These are phyloP conservation scores for Apotomis turbidana DNA, from an alignment of 2,888 invertebrate species.

Conservation along the genomic window DNA sequence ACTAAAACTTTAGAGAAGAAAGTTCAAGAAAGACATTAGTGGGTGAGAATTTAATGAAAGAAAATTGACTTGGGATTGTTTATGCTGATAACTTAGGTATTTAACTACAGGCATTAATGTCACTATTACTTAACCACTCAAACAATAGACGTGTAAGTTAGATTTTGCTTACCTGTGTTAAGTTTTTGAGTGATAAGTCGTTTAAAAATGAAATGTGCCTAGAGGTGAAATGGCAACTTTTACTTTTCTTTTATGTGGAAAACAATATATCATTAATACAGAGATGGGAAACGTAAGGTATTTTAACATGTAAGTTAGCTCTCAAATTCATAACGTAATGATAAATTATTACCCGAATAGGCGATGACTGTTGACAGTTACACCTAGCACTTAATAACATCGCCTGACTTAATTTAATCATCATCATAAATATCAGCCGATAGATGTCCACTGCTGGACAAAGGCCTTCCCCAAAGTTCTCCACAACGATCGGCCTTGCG, in stretches of 20 bases:
- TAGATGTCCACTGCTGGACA: too few species aligned
- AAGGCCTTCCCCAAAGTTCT: too few species aligned
- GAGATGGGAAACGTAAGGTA: too few species aligned
- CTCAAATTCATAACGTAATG: too few species aligned
- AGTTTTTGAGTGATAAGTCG: neutral
- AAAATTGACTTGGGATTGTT: conserved; percentile 1
- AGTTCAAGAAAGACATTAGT: conserved; percentile 41
- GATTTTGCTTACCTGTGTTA: neutral
- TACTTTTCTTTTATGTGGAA: conserved; percentile 13
- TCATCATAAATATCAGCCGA: too few species aligned
- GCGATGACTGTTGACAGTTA: too few species aligned
- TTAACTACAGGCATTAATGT: neutral
- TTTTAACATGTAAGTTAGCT: neutral
- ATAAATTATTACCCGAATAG: too few species aligned
- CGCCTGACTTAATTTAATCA: too few species aligned
- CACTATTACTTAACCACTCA: neutral
- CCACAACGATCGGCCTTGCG: too few species aligned
- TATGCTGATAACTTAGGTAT: neutral
- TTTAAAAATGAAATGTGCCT: neutral
- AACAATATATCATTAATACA: conserved; percentile 5
- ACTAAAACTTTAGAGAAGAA: conserved; percentile 43
- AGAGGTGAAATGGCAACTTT: conserved; percentile 12
- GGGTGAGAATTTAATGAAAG: conserved; percentile 28
- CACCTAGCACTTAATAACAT: too few species aligned
- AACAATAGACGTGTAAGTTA: neutral